Evolutionary conservation across 2,113 vertebrate species (phyloP), one percentile per base, ranked within the genome.

Genomic region (Loxodonta africana): DNA sequence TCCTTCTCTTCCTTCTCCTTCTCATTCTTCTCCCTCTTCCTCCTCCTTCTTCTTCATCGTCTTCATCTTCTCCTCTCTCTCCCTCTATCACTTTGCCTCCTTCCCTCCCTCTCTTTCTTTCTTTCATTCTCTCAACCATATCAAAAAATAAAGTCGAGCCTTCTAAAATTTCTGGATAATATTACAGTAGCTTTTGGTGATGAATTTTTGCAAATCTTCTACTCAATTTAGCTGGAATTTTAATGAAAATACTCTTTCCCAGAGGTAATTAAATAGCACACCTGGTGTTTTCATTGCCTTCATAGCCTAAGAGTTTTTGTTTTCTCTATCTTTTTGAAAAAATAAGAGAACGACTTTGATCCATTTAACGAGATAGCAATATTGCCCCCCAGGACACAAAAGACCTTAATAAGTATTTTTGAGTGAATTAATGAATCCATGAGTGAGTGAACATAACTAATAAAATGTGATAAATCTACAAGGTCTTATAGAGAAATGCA

Each of bases 211-310:
- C 20, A 85, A 44, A 41, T 67, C 14, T 87, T 80, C 83, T 77
- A 71, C 81, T 87, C 46, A 89, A 30, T 74, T 90, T 78, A 69
- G 25, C 20, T 85, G n/a, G 4, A 30, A 83, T 90, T 95, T 94
- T 71, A 90, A 80, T 83, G 53, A 67, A 78, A 90, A 76, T 73
- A 48, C 53, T 86, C 11, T 92, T 48, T 26, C 30, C n/a, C 67
- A 20, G 2, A 87, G 6, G 41, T 87, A 8, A 82, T 94, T 82
- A 90, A 82, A 86, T 86, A 78, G 44, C 53, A 84, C 18, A 67
- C 30, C 30, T 53, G 12, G 12, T 63, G 9, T 83, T 78, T 25
- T 73, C 33, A 88, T 83, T 87, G 21, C 81, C 62, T 83, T 74
- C 11, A 2, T 83, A 74, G 14, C 7, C 67, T 81, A 48, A 63